phyloP scores from a whole-genome alignment of 1,140 invertebrate species.

The Calliopsis andreniformis region DNA sequence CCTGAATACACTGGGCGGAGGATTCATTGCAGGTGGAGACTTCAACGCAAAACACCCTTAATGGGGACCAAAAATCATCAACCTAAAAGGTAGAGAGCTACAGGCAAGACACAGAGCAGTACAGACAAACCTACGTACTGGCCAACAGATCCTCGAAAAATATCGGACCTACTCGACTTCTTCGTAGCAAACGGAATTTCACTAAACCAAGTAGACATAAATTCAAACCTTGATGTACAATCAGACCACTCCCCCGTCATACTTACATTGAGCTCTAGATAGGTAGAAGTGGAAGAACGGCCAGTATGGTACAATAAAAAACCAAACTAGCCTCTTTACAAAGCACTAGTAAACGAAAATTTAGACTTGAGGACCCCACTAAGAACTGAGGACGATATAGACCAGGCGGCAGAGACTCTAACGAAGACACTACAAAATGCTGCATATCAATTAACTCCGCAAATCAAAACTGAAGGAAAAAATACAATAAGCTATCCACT shows the following conservation, averaged over 20 bases:
- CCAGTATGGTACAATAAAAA: background rate
- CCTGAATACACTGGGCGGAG: background rate
- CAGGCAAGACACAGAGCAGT: background rate
- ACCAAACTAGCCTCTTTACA: background rate
- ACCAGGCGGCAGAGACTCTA: background rate
- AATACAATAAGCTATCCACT: background rate
- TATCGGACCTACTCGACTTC: conserved; percentile 1
- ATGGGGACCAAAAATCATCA: background rate
- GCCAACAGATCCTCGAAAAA: conserved; percentile 13
- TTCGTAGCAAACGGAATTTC: conserved; percentile 8
- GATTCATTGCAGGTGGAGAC: background rate
- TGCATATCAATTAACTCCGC: background rate
- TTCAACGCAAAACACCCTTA: background rate
- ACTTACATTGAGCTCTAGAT: conserved; percentile 3
- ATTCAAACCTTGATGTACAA: background rate
- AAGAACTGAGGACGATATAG: conserved; percentile 7
- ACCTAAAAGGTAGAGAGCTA: background rate
- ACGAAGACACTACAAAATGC: background rate
- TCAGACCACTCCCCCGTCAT: conserved; percentile 13
- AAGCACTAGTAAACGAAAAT: background rate
- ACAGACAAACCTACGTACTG: no score
- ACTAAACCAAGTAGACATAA: background rate
- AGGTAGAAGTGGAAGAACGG: background rate
- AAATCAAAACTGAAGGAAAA: background rate
- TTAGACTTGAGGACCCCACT: background rate